These are phyloP conservation scores for Myotis pilosus DNA, from an alignment of 2,797 vertebrate genomes.

Conservation along the genomic window DNA sequence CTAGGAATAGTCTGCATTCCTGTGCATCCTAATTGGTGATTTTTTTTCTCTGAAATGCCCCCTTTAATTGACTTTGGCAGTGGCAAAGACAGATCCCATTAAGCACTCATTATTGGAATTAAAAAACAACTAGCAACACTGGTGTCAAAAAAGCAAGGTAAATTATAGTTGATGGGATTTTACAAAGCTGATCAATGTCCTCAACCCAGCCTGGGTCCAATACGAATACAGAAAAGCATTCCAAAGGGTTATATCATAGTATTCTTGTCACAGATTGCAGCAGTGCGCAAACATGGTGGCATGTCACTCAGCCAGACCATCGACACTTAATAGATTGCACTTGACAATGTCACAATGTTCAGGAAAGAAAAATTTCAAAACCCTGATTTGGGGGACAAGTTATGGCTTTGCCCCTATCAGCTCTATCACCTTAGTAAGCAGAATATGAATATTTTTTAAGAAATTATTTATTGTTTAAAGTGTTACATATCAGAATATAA, in stretches of 20 bases:
- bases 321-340: neutral
- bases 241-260: neutral
- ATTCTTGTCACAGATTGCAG: neutral
- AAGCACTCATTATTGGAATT: slow-evolving; percentile 48
- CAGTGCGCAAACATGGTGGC: neutral
- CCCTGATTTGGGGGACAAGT: neutral
- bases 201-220: neutral
- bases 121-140: slow-evolving; percentile 5
- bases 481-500: too few species aligned
- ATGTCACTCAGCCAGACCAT: neutral
- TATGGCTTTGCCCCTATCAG: neutral
- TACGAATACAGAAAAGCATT: neutral
- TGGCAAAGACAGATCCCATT: slow-evolving; percentile 48
- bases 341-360: neutral
- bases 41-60: slow-evolving; percentile 47
- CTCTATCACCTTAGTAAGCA: neutral
- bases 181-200: neutral
- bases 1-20: slow-evolving; percentile 9
- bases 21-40: slow-evolving; percentile 45
- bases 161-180: slow-evolving; percentile 22
- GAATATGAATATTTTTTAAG: neutral
- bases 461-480: too few species aligned
- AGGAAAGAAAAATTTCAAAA: neutral
- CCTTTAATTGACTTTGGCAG: slow-evolving; percentile 50
- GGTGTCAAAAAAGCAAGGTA: slow-evolving; percentile 19